Conservation (phyloP, 2,888 invertebrate genomes). For the Elmis aenea region DNA sequence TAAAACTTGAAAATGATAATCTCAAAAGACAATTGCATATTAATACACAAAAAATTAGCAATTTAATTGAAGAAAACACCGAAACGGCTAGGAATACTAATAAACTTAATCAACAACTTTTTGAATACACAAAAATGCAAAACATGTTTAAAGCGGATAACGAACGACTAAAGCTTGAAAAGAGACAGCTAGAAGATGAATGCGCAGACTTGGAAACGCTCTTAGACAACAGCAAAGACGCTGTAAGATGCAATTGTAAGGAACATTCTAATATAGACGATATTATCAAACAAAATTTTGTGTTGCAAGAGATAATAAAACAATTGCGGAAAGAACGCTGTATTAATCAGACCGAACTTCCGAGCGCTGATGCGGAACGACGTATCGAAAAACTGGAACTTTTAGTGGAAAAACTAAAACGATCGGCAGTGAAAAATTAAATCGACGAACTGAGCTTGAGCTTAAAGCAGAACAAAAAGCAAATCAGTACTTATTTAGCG, state of each 20-base stretch:
- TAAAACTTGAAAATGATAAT: conserved; percentile 9
- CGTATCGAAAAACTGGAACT: conserved; percentile 22
- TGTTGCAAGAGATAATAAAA: conserved; percentile 26
- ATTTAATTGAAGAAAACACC: conserved; percentile 13
- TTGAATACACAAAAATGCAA: conserved; percentile 9
- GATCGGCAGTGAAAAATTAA: too few species aligned
- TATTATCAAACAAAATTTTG: conserved; percentile 20
- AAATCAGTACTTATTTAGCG: too few species aligned
- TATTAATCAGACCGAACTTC: conserved; percentile 4
- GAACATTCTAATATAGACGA: conserved; percentile 19
- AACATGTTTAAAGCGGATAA: conserved; percentile 8
- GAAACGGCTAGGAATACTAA: conserved; percentile 5
- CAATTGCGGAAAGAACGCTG: conserved; percentile 22
- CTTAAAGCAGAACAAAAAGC: too few species aligned
- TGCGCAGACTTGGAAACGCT: conserved; percentile 7
- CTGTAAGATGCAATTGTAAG: conserved; percentile 7
- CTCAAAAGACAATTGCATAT: conserved; percentile 6
- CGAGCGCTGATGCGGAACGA: conserved; percentile 12
- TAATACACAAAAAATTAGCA: conserved; percentile 11
- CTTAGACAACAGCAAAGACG: conserved; percentile 1
- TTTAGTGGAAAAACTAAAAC: conserved; percentile 15
- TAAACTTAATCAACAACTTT: conserved; percentile 8
- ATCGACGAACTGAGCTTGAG: too few species aligned
- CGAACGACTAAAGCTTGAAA: conserved; percentile 7
- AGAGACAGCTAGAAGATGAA: conserved; percentile 9